A percentile compares a stretch with the other conserved stretches of the same genome.
Evolutionary conservation across 2,888 invertebrate genomes (phyloP).

Genomic region (Norana najaformis): DNA sequence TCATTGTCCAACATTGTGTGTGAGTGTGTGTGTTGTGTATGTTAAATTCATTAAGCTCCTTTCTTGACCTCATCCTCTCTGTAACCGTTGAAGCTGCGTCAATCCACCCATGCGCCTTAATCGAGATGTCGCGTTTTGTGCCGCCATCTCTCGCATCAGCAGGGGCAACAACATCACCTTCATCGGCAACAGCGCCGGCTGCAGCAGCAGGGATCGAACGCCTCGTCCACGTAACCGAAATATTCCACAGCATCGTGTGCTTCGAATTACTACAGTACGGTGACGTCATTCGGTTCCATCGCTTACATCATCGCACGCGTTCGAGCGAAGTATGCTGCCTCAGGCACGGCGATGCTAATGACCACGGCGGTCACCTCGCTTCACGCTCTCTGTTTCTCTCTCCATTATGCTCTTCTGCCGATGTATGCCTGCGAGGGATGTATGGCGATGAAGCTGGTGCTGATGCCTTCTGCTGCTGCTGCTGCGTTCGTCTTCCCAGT

Average conservation of each 20-base stretch:
- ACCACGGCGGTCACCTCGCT: no score
- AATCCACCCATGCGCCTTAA: background rate
- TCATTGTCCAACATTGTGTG: no score
- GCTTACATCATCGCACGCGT: no score
- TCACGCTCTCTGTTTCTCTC: background rate
- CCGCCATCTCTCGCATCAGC: background rate
- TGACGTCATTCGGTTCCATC: no score
- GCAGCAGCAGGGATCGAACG: background rate
- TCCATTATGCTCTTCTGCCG: background rate
- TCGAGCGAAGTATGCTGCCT: background rate
- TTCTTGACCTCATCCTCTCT: background rate
- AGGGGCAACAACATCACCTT: background rate
- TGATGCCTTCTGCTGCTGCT: no score
- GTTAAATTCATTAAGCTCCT: background rate
- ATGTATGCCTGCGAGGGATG: background rate
- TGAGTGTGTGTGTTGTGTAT: no score
- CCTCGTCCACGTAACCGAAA: no score
- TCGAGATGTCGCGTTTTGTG: background rate
- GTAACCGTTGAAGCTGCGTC: background rate
- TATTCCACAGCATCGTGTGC: background rate
- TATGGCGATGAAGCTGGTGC: no score
- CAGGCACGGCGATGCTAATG: background rate
- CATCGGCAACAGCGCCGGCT: background rate
- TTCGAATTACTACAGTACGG: no score
- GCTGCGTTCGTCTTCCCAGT: no score